phyloP scores from a whole-genome alignment of 2,888 invertebrate species.

The Notocelia uddmanniana region DNA sequence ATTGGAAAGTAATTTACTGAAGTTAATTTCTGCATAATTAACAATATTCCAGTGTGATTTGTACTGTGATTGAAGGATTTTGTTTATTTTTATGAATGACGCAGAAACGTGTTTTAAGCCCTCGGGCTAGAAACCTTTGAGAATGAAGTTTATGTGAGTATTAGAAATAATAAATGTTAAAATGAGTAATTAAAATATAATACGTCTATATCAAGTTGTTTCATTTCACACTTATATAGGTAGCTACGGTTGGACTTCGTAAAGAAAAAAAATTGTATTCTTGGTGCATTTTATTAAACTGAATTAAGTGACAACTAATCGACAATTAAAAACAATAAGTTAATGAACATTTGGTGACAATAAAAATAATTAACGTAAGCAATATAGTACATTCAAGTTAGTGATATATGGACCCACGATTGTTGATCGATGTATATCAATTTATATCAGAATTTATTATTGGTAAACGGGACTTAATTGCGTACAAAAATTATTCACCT shows the following conservation, averaged over 20 bases:
- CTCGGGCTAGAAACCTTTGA: constrained; percentile 19
- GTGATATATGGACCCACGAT: not conserved
- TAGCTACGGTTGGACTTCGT: too few relatives aligned
- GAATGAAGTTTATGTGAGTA: constrained; percentile 41
- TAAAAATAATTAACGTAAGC: not conserved
- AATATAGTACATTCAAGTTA: not conserved
- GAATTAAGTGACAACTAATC: constrained; percentile 58
- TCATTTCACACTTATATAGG: constrained; percentile 19
- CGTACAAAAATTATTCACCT: too few relatives aligned
- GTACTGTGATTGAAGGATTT: constrained; percentile 46
- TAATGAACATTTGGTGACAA: constrained; percentile 24
- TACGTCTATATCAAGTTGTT: constrained; percentile 36
- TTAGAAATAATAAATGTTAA: constrained; percentile 43
- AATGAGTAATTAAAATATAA: constrained; percentile 44
- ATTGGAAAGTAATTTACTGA: constrained; percentile 44
- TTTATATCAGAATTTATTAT: too few relatives aligned
- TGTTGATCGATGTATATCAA: not conserved
- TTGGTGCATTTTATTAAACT: constrained; percentile 54
- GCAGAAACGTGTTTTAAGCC: constrained; percentile 16
- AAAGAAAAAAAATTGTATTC: constrained; percentile 31
- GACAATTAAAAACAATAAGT: constrained; percentile 26
- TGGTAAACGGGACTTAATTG: too few relatives aligned
- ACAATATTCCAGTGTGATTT: constrained; percentile 56
- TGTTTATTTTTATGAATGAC: constrained; percentile 42
- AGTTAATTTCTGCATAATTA: constrained; percentile 56